Evolutionary conservation across 2,888 invertebrate genomes (phyloP), one percentile per base, ranked within the genome.

Genomic region (Epirrhoe tristata): DNA sequence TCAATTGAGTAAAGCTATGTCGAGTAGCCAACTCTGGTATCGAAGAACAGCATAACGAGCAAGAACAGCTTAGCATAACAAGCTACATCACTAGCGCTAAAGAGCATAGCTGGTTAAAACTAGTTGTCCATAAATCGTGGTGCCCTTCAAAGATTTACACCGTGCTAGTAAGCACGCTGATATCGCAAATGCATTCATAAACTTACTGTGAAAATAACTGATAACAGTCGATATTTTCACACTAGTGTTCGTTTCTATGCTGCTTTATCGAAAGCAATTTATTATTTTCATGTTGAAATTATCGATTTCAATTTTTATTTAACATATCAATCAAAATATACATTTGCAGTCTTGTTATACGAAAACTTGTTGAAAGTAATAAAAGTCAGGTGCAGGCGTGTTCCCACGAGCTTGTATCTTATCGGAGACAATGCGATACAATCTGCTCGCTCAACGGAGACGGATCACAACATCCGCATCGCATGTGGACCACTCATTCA

Each of bases 381-480:
- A 51, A 51, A 14, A n/a, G 36, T 57, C 46, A 31, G 17, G 24
- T 43, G 46, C 34, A 65, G 61, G 58, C 43, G 72, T 75, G 74
- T 84, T 85, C 86, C 82, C 88, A 88, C 84, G 84, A 72, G 73
- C 63, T 53, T 1, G 46, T 82, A 86, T 85, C 84, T 88, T 88
- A 88, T 88, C 88, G 76, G 75, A 62, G 71, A 71, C 74, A 62
- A 70, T 79, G 74, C 77, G 86, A 84, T 87, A 80, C 69, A 77
- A 83, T 84, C 84, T 82, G 81, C 65, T 81, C 85, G 80, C 81
- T 85, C 81, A 82, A 74, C 80, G 87, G 77, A 63, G 43, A 53
- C 59, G 39, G 74, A 50, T 69, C 75, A 77, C 79, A 77, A 81
- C 86, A 86, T 87, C 86, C 86, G 86, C 80, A 69, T 76, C 63